Conservation (phyloP, 2,113 vertebrate species). For the Apaloderma vittatum region DNA sequence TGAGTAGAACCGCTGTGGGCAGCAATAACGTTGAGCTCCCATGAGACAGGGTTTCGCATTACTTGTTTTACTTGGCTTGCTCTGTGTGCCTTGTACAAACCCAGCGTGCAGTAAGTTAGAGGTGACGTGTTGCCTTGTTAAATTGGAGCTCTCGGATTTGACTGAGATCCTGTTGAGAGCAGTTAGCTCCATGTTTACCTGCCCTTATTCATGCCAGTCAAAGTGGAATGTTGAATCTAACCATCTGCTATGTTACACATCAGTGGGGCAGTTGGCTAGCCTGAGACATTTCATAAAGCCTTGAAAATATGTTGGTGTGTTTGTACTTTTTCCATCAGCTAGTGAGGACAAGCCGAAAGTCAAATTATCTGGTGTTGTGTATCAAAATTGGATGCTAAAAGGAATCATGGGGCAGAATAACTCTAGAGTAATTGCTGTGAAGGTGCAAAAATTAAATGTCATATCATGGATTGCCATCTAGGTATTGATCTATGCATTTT, state of each 20-base stretch:
- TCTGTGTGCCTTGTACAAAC: constrained; percentile 46
- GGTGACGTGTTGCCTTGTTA: constrained; percentile 36
- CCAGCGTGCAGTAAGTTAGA: constrained; percentile 30
- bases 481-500: not conserved
- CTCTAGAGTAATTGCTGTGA: constrained; percentile 12
- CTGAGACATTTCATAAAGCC: not conserved
- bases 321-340: not conserved
- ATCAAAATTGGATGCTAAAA: constrained; percentile 11
- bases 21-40: not conserved
- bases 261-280: not conserved
- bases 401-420: not conserved
- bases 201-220: constrained; percentile 34
- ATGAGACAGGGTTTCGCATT: not conserved
- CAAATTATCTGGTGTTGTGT: not conserved
- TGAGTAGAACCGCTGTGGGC: not conserved
- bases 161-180: constrained; percentile 31
- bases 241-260: not conserved
- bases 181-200: constrained; percentile 28
- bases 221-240: not conserved
- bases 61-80: constrained; percentile 17
- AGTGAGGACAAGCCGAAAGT: not conserved
- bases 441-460: constrained; percentile 2
- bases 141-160: constrained; percentile 43
- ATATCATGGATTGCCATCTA: not conserved
- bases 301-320: constrained; percentile 9